Evolutionary conservation across 2,113 vertebrate genomes (phyloP).

Genomic region (Carlito syrichta): DNA sequence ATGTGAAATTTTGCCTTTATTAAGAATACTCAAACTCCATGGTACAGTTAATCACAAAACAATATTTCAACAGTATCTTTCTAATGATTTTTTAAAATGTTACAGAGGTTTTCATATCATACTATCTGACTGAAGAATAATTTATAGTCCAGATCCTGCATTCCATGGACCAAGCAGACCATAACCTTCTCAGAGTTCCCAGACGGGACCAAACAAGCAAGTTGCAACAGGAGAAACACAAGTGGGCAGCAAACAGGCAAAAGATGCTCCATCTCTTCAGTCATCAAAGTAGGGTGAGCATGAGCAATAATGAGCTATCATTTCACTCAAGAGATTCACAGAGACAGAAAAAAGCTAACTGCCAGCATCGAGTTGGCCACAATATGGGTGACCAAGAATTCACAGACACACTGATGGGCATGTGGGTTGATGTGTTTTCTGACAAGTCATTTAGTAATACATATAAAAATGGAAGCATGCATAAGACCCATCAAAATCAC

Average conservation of each 20-base stretch:
- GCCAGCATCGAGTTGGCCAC: neutral
- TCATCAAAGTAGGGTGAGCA: conserved; percentile 11
- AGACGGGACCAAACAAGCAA: conserved; percentile 16
- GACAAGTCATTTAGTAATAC: neutral
- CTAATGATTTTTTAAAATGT: neutral
- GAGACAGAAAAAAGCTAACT: neutral
- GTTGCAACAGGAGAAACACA: neutral
- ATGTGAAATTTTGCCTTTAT: neutral
- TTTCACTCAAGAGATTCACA: neutral
- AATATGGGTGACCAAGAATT: neutral
- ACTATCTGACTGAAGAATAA: neutral
- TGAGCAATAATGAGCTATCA: neutral
- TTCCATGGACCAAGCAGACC: conserved; percentile 39
- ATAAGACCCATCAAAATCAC: neutral
- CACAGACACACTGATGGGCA: neutral
- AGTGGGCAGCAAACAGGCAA: neutral
- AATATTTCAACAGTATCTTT: conserved; percentile 12
- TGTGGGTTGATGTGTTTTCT: neutral
- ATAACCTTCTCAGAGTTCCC: neutral
- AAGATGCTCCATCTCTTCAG: neutral
- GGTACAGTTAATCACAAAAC: neutral
- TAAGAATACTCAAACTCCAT: neutral
- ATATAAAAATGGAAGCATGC: neutral
- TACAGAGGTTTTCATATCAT: neutral
- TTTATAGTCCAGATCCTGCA: conserved; percentile 33